Conservation (phyloP, 1,140 invertebrate genomes). For the Nasonia vitripennis region DNA sequence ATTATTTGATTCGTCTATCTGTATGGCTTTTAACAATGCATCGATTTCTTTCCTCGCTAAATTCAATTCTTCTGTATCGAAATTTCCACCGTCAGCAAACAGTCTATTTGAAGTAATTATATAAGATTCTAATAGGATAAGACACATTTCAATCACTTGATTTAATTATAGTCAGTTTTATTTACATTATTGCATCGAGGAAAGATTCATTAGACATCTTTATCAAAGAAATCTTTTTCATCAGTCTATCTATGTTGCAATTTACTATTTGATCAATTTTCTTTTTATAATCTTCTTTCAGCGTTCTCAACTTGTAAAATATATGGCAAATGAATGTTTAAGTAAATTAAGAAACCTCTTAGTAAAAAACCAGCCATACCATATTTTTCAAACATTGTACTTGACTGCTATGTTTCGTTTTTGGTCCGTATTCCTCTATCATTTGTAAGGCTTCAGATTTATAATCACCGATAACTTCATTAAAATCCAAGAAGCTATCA, state of each 20-base stretch:
- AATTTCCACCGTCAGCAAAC: constrained; percentile 53
- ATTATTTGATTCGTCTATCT: constrained; percentile 29
- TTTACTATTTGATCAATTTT: constrained; percentile 12
- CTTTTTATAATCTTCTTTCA: constrained; percentile 21
- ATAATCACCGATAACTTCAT: constrained; percentile 10
- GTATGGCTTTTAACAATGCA: constrained; percentile 12
- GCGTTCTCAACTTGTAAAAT: constrained; percentile 31
- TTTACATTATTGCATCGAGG: constrained; percentile 1
- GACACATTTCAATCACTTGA: background rate
- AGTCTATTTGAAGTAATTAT: constrained; percentile 23
- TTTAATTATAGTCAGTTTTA: background rate
- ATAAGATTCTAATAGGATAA: too few species aligned
- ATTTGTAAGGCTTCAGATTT: background rate
- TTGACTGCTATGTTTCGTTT: constrained; percentile 23
- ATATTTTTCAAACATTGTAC: constrained; percentile 39
- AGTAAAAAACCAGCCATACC: constrained; percentile 8
- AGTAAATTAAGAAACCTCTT: background rate
- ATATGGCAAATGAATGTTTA: background rate
- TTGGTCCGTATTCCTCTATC: constrained; percentile 4
- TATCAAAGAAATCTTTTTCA: constrained; percentile 21
- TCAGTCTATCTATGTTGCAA: background rate
- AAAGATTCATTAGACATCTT: constrained; percentile 22
- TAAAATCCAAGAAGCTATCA: constrained; percentile 16
- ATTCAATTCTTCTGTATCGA: constrained; percentile 42
- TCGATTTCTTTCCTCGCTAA: constrained; percentile 25